Base-by-base conservation (phyloP, 2,797 vertebrate genomes). In the Lepidocolaptes lacrymiger region DNA sequence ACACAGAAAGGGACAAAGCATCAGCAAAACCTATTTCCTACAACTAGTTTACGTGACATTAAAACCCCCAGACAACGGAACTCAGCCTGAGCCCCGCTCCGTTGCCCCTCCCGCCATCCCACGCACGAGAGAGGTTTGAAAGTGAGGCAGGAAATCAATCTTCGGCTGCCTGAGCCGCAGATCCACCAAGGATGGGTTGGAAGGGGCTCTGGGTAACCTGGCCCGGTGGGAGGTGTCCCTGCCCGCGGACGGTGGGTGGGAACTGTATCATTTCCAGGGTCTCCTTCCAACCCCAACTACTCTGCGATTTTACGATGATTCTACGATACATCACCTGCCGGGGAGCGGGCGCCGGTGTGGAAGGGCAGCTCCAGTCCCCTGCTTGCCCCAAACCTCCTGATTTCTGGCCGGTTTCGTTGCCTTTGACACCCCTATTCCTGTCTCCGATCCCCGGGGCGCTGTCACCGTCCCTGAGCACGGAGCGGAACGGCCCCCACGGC, bases 311-410 rank as follows among this genome's bases (percentile, higher is more conserved):
- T 43, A 0, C 0, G 20, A 39, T 2, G n/a, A 9, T 12, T 77
- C 49, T 20, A 64, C 4, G 34, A 8, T 15, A 22, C 58, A 52
- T 15, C 36, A 14, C 6, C 6, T 2, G 10, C 39, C n/a, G 16
- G 19, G 19, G 32, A 64, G 19, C 28, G 9, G 43, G 5, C 8
- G 8, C 2, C 1, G 16, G 58, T 11, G 2, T 49, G 44, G 51
- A 12, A 27, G 1, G 1, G n/a, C 28, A 27, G 10, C 19, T n/a
- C n/a, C 30, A 5, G 2, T 2, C 7, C 7, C 19, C 44, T 4
- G 2, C 3, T 0, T 3, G 19, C 30, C 46, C 3, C 44, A 5
- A 13, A 63, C 10, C 28, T 22, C 19, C 2, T 4, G 21, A 12
- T 3, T 49, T 46, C 17, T 0, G 58, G 13, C 2, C 7, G 5